A percentile compares a stretch with the other conserved stretches of the same genome.
Evolutionary conservation across 2,113 vertebrate species (phyloP).

Genomic region (Podarcis muralis): DNA sequence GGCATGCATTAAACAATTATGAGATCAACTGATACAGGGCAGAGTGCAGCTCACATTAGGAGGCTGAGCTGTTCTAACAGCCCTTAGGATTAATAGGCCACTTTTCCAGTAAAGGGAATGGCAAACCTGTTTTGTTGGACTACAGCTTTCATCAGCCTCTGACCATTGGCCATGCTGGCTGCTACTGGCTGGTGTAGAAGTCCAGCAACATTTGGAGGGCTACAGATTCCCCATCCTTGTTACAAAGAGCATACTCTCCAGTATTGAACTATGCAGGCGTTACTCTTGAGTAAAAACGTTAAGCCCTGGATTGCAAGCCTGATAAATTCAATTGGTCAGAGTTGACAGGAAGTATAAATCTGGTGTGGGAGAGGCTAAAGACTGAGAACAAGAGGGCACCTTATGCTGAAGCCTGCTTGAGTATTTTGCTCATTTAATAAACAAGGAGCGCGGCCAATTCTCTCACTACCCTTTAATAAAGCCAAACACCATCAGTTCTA

Average conservation of each 20-base stretch:
- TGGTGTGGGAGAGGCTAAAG: not conserved
- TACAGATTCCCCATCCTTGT: not conserved
- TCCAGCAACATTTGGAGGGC: not conserved
- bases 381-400: constrained; percentile 71
- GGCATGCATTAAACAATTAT: no score
- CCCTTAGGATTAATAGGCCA: no score
- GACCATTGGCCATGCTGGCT: not conserved
- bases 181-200: not conserved
- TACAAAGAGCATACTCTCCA: not conserved
- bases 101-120: no score
- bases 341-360: constrained; percentile 40
- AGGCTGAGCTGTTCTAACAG: no score
- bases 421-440: constrained; percentile 61
- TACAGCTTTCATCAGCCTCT: no score
- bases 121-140: no score
- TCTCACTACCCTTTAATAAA: constrained; percentile 65
- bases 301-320: not conserved
- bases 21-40: no score
- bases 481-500: constrained; percentile 36
- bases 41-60: no score
- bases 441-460: constrained; percentile 65
- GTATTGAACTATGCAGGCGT: constrained; percentile 20
- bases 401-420: constrained; percentile 60
- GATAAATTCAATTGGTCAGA: not conserved
- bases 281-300: not conserved